These are phyloP conservation scores for Leptoteleia sp. DNA, from an alignment of 1,140 invertebrate genomes.

Conservation along the genomic window DNA sequence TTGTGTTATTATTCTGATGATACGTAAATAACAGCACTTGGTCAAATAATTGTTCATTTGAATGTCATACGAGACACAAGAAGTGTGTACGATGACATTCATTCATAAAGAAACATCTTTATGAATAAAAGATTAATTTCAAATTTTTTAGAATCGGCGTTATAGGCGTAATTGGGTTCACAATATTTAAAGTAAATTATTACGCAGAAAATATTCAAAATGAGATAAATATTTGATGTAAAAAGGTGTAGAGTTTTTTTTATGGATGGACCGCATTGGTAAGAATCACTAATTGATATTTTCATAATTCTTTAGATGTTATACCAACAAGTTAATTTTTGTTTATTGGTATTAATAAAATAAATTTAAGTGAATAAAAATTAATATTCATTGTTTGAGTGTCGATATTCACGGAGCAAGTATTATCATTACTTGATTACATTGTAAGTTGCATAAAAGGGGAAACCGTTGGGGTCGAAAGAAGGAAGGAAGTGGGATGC, in stretches of 20 bases:
- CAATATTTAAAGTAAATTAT: too few relatives aligned
- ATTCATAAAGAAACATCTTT: too few relatives aligned
- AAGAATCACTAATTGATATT: constrained; percentile 59
- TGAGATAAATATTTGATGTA: too few relatives aligned
- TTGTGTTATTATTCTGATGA: too few relatives aligned
- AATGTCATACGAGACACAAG: too few relatives aligned
- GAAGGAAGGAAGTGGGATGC: constrained; percentile 64
- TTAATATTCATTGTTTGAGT: constrained; percentile 49
- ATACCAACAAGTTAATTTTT: constrained; percentile 38
- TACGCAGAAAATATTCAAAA: too few relatives aligned
- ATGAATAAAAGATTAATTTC: too few relatives aligned
- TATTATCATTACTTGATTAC: constrained; percentile 40
- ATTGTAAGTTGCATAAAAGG: constrained; percentile 43
- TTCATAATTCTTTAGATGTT: constrained; percentile 30
- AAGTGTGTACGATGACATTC: too few relatives aligned
- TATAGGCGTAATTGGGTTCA: too few relatives aligned
- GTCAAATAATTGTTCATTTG: too few relatives aligned
- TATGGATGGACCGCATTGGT: constrained; percentile 6
- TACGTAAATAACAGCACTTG: too few relatives aligned
- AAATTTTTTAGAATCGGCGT: too few relatives aligned
- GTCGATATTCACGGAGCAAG: constrained; percentile 37
- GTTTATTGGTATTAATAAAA: constrained; percentile 50
- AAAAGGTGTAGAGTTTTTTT: constrained; percentile 52
- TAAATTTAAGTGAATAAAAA: constrained; percentile 39
- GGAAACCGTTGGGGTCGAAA: constrained; percentile 41